Base-by-base conservation (phyloP, 2,888 invertebrate species). In the Horisme vitalbata region DNA sequence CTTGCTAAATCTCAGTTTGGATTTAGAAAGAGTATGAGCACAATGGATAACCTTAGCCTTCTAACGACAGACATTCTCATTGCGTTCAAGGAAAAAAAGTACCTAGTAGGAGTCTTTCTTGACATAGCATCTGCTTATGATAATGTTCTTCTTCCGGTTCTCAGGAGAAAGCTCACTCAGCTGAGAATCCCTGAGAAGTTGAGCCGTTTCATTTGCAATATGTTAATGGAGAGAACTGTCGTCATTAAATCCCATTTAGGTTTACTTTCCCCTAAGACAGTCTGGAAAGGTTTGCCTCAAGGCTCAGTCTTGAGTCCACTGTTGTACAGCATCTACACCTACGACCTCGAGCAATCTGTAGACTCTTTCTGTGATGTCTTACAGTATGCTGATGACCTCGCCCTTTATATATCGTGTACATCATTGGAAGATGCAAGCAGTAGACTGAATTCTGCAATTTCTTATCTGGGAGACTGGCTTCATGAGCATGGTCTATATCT, bases 351-450 rank as follows among this genome's bases (percentile, higher is more conserved):
- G 1, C 0, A 5, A 3, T 3, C 32, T 6, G 20, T 57, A 0
- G 32, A 34, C 5, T n/a, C 21, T 5, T 37, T 32, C 12, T 52
- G 53, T 14, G 9, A 53, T 1, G 26, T 63, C 0, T 23, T 65
- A 4, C 63, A 63, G 32, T 63, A 63, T 39, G 65, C 63, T 0
- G 63, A 63, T 50, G 63, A 63, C 21, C 5, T 61, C 4, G 46
- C 45, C 1, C 24, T 61, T 0, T 65, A 59, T n/a, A n/a, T n/a
- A n/a, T n/a, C n/a, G n/a, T n/a, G n/a, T n/a, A n/a, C n/a, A n/a
- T n/a, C n/a, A n/a, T n/a, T n/a, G n/a, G n/a, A n/a, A n/a, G n/a
- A n/a, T n/a, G n/a, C n/a, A n/a, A n/a, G n/a, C n/a, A n/a, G n/a
- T n/a, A n/a, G n/a, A n/a, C n/a, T n/a, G n/a, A n/a, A n/a, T n/a